Percentiles rank a stretch among this genome's conserved stretches.
Evolutionary conservation across 2,113 vertebrate genomes (phyloP).

Genomic region (Orientallactaga bullata): DNA sequence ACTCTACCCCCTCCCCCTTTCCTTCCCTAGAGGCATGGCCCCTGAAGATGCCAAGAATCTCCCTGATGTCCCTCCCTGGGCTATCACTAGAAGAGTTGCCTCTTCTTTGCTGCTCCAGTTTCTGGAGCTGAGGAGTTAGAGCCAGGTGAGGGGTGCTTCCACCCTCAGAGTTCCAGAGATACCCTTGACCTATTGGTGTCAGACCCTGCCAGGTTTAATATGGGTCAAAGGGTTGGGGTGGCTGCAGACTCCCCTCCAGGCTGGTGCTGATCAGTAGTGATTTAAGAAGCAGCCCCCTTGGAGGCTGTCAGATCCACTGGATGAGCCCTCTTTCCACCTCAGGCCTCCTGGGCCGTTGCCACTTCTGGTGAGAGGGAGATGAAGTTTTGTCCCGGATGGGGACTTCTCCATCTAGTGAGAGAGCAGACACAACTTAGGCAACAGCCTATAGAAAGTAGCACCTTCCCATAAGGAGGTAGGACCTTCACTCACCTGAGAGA

Average conservation of each 20-base stretch:
- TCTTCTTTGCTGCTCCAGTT: neutral
- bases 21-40: neutral
- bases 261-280: neutral
- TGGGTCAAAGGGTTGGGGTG: neutral
- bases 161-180: neutral
- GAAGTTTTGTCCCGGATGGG: slow-evolving; percentile 81
- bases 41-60: neutral
- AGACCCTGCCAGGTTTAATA: neutral
- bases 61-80: neutral
- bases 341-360: neutral
- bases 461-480: neutral
- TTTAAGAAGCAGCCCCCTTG: neutral
- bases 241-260: neutral
- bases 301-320: slow-evolving; percentile 70
- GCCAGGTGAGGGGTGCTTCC: neutral
- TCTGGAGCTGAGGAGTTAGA: neutral
- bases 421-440: neutral
- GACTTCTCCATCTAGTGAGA: neutral
- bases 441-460: neutral
- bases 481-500: slow-evolving; percentile 81
- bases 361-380: neutral
- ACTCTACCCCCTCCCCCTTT: neutral
- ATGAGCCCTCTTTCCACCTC: neutral
- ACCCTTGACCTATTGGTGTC: neutral
- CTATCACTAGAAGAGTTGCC: neutral